These are phyloP conservation scores for Solenopsis fugax DNA, from an alignment of 1,140 invertebrate genomes.

Conservation along the genomic window DNA sequence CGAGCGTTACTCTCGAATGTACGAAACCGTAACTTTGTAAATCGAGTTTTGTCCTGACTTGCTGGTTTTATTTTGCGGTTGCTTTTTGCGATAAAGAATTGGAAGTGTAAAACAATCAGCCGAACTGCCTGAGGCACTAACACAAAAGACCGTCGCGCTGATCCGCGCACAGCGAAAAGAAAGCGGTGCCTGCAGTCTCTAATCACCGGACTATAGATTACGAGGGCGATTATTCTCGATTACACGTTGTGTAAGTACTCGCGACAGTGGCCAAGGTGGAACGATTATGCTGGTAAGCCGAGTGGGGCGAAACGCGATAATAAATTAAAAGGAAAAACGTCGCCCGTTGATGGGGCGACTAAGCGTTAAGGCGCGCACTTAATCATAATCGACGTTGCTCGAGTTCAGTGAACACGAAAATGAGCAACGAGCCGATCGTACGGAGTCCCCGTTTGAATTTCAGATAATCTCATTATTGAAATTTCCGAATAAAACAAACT, in stretches of 20 bases:
- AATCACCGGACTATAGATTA: slow-evolving; percentile 77
- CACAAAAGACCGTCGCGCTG: slow-evolving; percentile 16
- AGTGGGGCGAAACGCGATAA: slow-evolving; percentile 71
- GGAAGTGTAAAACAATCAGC: slow-evolving; percentile 66
- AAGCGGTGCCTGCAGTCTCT: slow-evolving; percentile 58
- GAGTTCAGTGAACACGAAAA: slow-evolving; percentile 70
- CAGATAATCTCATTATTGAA: slow-evolving; percentile 63
- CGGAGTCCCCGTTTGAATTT: slow-evolving; percentile 49
- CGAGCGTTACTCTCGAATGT: background rate
- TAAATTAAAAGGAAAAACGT: slow-evolving; percentile 70
- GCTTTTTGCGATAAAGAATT: background rate
- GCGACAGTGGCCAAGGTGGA: slow-evolving; percentile 76
- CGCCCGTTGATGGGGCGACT: slow-evolving; percentile 5
- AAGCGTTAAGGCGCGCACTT: slow-evolving; percentile 57
- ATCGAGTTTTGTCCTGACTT: slow-evolving; percentile 5
- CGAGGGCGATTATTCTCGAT: slow-evolving; percentile 81
- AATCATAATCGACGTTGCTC: slow-evolving; percentile 61
- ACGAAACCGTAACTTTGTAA: slow-evolving; percentile 8
- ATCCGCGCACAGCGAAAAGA: slow-evolving; percentile 46
- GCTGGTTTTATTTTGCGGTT: slow-evolving; percentile 18
- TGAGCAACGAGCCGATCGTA: slow-evolving; percentile 43
- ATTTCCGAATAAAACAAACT: slow-evolving; percentile 50
- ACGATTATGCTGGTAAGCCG: slow-evolving; percentile 74
- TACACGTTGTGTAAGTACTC: slow-evolving; percentile 82
- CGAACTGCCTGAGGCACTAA: background rate